phyloP scores from a whole-genome alignment of 2,797 vertebrate genomes.

The Enteromius anoplus region DNA sequence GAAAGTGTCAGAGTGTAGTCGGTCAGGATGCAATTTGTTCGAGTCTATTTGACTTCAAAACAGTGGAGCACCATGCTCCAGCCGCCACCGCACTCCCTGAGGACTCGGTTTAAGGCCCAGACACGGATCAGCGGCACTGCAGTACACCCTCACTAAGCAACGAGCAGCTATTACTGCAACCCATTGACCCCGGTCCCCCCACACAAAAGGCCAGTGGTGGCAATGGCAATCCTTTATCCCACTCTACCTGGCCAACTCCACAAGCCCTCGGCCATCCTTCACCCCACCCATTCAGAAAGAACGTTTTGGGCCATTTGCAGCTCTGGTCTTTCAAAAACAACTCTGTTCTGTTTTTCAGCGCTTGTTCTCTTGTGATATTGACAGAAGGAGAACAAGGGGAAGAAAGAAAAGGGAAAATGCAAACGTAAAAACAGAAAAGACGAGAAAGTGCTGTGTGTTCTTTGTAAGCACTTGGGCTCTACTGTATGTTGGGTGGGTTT shows the following conservation, averaged over 20 bases:
- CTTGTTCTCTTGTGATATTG: constrained; percentile 37
- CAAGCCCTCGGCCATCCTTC: constrained; percentile 9
- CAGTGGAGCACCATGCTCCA: constrained; percentile 1
- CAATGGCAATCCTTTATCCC: not conserved
- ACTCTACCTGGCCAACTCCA: constrained; percentile 16
- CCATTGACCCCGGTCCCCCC: constrained; percentile 23
- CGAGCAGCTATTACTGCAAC: constrained; percentile 14
- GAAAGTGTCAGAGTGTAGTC: constrained; percentile 35
- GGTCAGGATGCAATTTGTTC: constrained; percentile 51
- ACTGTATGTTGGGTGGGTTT: constrained; percentile 54
- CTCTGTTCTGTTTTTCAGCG: constrained; percentile 26
- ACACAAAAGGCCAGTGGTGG: constrained; percentile 17
- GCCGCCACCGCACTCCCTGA: constrained; percentile 1
- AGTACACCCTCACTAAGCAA: constrained; percentile 1
- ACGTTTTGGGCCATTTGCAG: constrained; percentile 22
- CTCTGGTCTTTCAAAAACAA: constrained; percentile 41
- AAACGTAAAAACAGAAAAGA: constrained; percentile 28
- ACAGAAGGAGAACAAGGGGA: constrained; percentile 37
- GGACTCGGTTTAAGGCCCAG: constrained; percentile 29
- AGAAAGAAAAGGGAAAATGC: constrained; percentile 25
- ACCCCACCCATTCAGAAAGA: constrained; percentile 31
- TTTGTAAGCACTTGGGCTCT: constrained; percentile 49
- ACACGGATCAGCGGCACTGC: constrained; percentile 38
- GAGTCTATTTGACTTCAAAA: constrained; percentile 52
- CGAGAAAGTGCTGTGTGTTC: constrained; percentile 46